These are phyloP conservation scores for Sparus aurata DNA, from an alignment of 2,797 vertebrate species.

Conservation along the genomic window DNA sequence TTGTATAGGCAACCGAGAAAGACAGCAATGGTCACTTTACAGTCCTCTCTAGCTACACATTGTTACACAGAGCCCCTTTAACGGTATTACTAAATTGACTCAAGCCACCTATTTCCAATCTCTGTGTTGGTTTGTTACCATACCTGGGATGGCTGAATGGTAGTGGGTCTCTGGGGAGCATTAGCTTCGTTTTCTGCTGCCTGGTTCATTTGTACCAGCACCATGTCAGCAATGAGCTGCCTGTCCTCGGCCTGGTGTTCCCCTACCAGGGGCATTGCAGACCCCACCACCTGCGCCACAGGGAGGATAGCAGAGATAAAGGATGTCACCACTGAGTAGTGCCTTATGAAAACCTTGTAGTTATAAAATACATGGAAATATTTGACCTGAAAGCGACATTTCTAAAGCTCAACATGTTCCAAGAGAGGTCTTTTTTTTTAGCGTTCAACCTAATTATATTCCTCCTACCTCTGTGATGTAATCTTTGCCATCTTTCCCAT, in stretches of 20 bases:
- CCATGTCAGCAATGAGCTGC: slow-evolving; percentile 93
- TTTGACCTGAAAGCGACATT: too few species aligned
- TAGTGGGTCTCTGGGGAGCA: slow-evolving; percentile 92
- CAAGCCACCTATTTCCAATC: neutral
- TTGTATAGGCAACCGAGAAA: too few species aligned
- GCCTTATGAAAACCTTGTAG: neutral
- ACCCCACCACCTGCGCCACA: slow-evolving; percentile 92
- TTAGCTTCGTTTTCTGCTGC: slow-evolving; percentile 88
- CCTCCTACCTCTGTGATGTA: slow-evolving; percentile 96
- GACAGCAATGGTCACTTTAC: too few species aligned
- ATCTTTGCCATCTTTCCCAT: slow-evolving; percentile 97
- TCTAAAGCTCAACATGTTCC: neutral
- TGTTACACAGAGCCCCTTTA: neutral
- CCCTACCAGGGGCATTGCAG: slow-evolving; percentile 95
- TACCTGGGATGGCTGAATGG: slow-evolving; percentile 96
- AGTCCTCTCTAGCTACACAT: too few species aligned
- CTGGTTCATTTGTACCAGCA: slow-evolving; percentile 93
- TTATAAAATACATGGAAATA: too few species aligned
- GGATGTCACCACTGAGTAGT: neutral
- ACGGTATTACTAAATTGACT: neutral
- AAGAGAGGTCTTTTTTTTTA: neutral
- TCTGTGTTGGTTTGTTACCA: neutral
- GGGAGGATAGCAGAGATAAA: neutral
- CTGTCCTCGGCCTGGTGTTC: slow-evolving; percentile 95
- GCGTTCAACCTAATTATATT: slow-evolving; percentile 2